Evolutionary conservation across 2,113 vertebrate species (phyloP), one percentile per base, ranked within the genome.

Genomic region (Seriola dumerili): DNA sequence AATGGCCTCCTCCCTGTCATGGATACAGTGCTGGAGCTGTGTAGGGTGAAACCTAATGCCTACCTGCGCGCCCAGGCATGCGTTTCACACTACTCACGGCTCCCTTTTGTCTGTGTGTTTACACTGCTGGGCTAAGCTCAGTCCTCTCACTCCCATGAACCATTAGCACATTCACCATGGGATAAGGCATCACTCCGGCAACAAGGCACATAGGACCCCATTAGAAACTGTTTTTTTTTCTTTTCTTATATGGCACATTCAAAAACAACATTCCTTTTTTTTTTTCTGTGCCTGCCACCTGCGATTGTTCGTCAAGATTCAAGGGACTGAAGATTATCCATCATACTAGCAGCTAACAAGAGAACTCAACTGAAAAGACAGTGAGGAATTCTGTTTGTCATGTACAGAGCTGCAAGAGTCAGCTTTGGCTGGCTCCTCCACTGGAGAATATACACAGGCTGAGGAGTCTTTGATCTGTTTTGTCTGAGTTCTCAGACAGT

Each of bases 181-280:
- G 94, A 94, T 88, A 88, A 76, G 76, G 88, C 81, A 94, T 93
- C 91, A 89, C 93, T 93, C 82, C 23, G 87, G 93, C 92, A 96
- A 96, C 94, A 86, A 89, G 91, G 86, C 94, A 94, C 93, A 93
- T 40, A 94, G 94, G 94, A 93, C 80, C 91, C 94, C 88, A 95
- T 95, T 94, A 95, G 91, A 94, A 93, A 94, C 81, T 77, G 79
- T 86, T 91, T 91, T 90, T 66, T 69, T 63, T 81, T 36, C n/a
- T 46, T 8, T 77, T 80, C 13, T 73, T 85, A 82, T 90, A 84
- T 78, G 80, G 65, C 63, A 81, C 71, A 82, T 84, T 88, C 77
- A 91, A 90, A 93, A 94, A 90, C 89, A 93, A 81, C 80, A 57
- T 82, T 85, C 70, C 48, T 52, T 67, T 81, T 91, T 79, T n/a